Evolutionary conservation across 2,113 vertebrate species (phyloP), one percentile per base, ranked within the genome.

Genomic region (Entelurus aequoreus): DNA sequence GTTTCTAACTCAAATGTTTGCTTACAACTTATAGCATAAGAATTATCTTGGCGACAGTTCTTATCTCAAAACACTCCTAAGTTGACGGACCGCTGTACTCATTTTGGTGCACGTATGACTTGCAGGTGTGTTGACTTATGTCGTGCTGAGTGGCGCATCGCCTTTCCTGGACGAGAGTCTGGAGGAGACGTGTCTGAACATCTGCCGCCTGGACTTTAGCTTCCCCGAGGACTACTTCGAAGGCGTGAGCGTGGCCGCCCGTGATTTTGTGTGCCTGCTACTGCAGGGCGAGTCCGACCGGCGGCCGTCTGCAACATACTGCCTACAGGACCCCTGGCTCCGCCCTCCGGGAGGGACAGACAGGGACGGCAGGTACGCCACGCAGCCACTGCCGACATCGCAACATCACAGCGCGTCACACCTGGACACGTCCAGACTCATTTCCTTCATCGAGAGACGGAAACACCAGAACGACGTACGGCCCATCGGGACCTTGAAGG

Each of bases 101-200:
- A 49, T n/a, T 49, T 52, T 53, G 9, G 15, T 66, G 4, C 53
- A 14, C 54, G 68, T 28, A 38, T 38, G 14, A 15, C 62, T 75
- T 60, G 28, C 75, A 88, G 87, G 97, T 42, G 97, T 99, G 88
- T 91, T 99, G 84, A 91, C 96, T 0, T 99, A 98, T 0, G 94
- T 99, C 62, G 87, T 98, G 72, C 93, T 98, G 60, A 98, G 97
- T 13, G 97, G 97, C 2, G 96, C 97, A 59, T 99, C 96, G 80
- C 97, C 97, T 84, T 99, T 99, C 90, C 88, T 99, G 87, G 97
- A 98, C 37, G 97, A 99, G 90, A 98, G 96, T 5, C 86, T 95
- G 86, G 96, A 99, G 82, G 96, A 99, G 91, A 98, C 97, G 48
- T 99, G 97, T 89, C 91, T 99, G 82, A 99, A 99, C 90, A 96